Base-by-base conservation (phyloP, 2,113 vertebrate genomes). In the Gambusia affinis region DNA sequence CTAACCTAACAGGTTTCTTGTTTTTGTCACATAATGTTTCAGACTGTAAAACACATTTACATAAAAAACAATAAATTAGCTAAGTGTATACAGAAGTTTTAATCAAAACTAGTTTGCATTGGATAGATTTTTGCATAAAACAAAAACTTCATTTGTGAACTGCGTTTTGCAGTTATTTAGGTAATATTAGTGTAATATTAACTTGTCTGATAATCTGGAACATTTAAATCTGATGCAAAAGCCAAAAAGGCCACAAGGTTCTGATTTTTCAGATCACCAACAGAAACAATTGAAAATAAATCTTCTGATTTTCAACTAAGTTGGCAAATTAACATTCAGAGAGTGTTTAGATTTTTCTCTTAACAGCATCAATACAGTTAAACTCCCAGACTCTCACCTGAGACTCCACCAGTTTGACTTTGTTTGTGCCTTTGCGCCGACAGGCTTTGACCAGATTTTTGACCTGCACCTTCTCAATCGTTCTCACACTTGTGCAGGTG, bases 321-420 rank as follows among this genome's bases (percentile, higher is more conserved):
- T 44, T 15, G 4, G 14, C 14, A 17, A 44, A 15, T 54, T 24
- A 54, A 24, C 8, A 54, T 22, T 54, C 14, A 54, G 7, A 54
- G 19, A 51, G 47, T 24, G 4, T 54, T 54, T 24, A 15, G 22
- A 10, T 57, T 24, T 57, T 57, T n/a, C 8, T 19, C 51, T n/a
- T 54, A 54, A 24, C 17, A 54, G 5, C 51, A 11, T 19, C 19
- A 57, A 10, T 57, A 10, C 1, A 57, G 7, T 11, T 57, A 24
- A 10, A 57, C 51, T n/a, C 51, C 51, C 22, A 10, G 51, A n/a
- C 24, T 12, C 88, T 82, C 71, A 95, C 94, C 94, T 95, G 94
- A 8, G 90, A 79, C 81, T 95, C 92, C 81, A 69, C 67, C 71
- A 95, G 88, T 3, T 0, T 4, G 67, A 93, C 89, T 69, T 60